A percentile compares a stretch with the other conserved stretches of the same genome.
These are phyloP conservation scores for Anniella stebbinsi DNA, from an alignment of 2,797 vertebrate species.

Conservation along the genomic window DNA sequence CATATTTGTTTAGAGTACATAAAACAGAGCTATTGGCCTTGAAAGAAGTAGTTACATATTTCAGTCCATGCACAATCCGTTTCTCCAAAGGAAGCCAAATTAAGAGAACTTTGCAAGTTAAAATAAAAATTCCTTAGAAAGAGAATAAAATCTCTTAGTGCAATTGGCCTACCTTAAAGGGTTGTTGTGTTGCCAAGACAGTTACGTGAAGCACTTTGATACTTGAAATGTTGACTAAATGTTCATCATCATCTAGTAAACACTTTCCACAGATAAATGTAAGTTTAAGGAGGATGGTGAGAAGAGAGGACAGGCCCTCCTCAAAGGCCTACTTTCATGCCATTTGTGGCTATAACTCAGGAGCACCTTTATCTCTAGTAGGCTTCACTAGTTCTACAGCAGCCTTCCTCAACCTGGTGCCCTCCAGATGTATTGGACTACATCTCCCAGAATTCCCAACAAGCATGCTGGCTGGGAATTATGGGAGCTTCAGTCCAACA, in stretches of 20 bases:
- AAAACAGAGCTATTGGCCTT: too few relatives aligned
- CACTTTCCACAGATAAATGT: neutral
- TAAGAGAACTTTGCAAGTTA: neutral
- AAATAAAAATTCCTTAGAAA: neutral
- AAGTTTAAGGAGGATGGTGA: neutral
- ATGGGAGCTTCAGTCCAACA: neutral
- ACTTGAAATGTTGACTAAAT: neutral
- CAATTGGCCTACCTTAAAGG: neutral
- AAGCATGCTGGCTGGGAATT: too few relatives aligned
- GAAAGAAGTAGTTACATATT: too few relatives aligned
- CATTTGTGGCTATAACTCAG: neutral
- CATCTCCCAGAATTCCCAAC: too few relatives aligned
- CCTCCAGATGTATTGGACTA: too few relatives aligned
- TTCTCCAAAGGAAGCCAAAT: neutral
- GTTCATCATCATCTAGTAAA: neutral
- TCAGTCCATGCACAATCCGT: too few relatives aligned
- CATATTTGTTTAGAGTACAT: too few relatives aligned
- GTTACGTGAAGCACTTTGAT: neutral
- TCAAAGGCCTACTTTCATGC: neutral
- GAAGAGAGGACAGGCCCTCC: too few relatives aligned
- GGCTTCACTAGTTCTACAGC: neutral
- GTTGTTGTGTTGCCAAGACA: neutral
- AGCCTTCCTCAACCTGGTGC: neutral
- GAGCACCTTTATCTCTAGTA: neutral
- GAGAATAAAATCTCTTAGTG: neutral